A percentile compares a stretch with the other conserved stretches of the same genome.
phyloP scores from a whole-genome alignment of 2,888 invertebrate genomes.

The Tridacna crocea region DNA sequence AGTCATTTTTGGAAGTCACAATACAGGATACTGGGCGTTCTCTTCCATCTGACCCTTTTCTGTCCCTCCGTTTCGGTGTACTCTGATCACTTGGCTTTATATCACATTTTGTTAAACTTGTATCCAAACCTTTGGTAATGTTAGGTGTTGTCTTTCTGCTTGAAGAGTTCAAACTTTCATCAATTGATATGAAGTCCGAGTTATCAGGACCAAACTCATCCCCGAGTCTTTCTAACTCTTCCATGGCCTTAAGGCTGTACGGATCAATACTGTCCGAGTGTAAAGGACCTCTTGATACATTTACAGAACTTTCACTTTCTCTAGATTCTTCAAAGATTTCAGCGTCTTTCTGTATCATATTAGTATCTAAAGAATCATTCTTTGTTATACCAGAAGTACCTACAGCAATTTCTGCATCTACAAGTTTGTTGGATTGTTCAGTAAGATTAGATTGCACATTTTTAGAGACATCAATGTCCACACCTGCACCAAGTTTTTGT shows the following conservation, averaged over 20 bases:
- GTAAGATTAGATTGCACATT: constrained; percentile 4
- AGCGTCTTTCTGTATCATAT: background rate
- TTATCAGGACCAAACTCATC: constrained; percentile 64
- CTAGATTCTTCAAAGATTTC: constrained; percentile 1
- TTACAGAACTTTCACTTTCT: constrained; percentile 43
- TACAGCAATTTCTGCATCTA: background rate
- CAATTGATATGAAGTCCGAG: constrained; percentile 59
- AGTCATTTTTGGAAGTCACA: constrained; percentile 64
- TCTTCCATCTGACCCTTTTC: constrained; percentile 58
- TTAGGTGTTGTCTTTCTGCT: constrained; percentile 19
- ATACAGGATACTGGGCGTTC: constrained; percentile 76
- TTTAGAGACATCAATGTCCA: constrained; percentile 13
- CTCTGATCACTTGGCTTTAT: constrained; percentile 54
- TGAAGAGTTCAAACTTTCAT: constrained; percentile 38
- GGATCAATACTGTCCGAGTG: constrained; percentile 69
- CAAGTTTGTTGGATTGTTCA: background rate
- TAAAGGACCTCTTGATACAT: constrained; percentile 37
- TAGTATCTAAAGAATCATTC: background rate
- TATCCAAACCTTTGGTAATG: constrained; percentile 40
- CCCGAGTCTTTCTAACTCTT: constrained; percentile 79
- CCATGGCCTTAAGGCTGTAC: constrained; percentile 81
- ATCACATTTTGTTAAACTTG: constrained; percentile 44
- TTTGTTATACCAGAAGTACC: background rate
- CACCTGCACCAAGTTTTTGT: constrained; percentile 1
- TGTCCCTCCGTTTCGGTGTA: constrained; percentile 53